A percentile compares a stretch with the other conserved stretches of the same genome.
phyloP scores from a whole-genome alignment of 2,888 invertebrate species.

The Diarsia rubi region DNA sequence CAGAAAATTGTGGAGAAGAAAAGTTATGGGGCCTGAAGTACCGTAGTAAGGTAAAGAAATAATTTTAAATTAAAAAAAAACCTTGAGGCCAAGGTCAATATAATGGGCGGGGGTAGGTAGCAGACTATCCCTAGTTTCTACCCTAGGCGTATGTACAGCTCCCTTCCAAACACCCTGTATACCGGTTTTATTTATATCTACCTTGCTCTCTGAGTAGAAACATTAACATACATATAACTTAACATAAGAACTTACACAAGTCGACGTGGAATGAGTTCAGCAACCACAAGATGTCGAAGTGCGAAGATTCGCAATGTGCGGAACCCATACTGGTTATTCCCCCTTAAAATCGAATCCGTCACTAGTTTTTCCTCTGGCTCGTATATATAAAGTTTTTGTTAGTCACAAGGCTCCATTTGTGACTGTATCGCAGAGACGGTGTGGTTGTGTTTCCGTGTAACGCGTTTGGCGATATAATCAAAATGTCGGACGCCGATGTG shows the following conservation, averaged over 20 bases:
- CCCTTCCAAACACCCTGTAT: too few relatives aligned
- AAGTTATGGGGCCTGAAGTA: too few relatives aligned
- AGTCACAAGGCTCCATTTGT: slow-evolving; percentile 38
- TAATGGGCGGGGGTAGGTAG: too few relatives aligned
- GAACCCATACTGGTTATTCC: slow-evolving; percentile 38
- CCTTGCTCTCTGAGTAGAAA: neutral
- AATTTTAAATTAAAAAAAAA: too few relatives aligned
- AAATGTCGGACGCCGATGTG: slow-evolving; percentile 48
- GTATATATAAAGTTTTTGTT: slow-evolving; percentile 38
- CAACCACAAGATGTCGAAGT: neutral
- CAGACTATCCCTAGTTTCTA: too few relatives aligned
- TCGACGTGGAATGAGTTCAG: slow-evolving; percentile 5
- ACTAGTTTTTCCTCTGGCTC: slow-evolving; percentile 42
- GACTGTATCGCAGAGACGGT: slow-evolving; percentile 34
- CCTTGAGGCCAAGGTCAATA: too few relatives aligned
- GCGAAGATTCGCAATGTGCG: slow-evolving; percentile 2
- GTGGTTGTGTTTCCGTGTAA: slow-evolving; percentile 23
- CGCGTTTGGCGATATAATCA: slow-evolving; percentile 14
- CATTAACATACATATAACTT: neutral
- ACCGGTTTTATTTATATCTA: neutral
- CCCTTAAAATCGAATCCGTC: slow-evolving; percentile 9
- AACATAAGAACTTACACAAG: neutral
- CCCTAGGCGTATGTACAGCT: too few relatives aligned
- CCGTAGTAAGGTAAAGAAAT: too few relatives aligned
- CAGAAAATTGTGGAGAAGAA: too few relatives aligned